Evolutionary conservation across 2,797 vertebrate species (phyloP), one percentile per base, ranked within the genome.

Genomic region (Pseudotriccus pelzelni): DNA sequence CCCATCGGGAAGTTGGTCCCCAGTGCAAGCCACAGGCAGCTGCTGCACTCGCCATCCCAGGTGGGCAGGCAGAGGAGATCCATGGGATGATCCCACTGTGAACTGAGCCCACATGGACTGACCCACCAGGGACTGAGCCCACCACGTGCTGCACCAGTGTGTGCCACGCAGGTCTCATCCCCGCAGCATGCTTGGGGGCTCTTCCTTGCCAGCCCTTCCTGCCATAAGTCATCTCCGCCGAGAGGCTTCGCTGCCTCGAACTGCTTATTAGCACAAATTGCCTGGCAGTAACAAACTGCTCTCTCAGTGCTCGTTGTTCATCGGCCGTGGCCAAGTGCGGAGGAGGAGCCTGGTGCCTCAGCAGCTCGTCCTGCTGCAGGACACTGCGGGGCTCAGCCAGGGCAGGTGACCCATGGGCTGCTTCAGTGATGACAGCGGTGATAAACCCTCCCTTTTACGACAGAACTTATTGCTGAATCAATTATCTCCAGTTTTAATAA

Each of bases 131-230:
- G 39, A 39, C 25, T 1, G 62, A 36, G 1, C 50, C 36, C 56
- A 73, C 27, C 20, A 3, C 0, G 1, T 41, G 20, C 47, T 14
- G 68, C 0, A 1, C 28, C 0, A 0, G 32, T 1, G 0, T 7
- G 14, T 36, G 34, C 50, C 15, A 0, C 0, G 23, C 83, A 58
- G 77, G 11, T 24, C 66, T 79, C 24, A 58, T 72, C 81, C 56
- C 4, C 84, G 90, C 20, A 0, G 39, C 72, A 60, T 69, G 39
- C 68, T 84, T 5, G 4, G 81, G 81, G 91, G 79, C 77, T 94
- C 82, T 84, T 87, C 41, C 44, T 46, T 59, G 20, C 75, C 91
- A 60, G 21, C 5, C 76, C 37, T 72, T 74, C 75, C 94, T 88
- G 90, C 78, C 66, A 22, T 78, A 87, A 90, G 25, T 96, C 89